Base-by-base conservation (phyloP, 2,888 invertebrate genomes). In the Acholoe squamosa region DNA sequence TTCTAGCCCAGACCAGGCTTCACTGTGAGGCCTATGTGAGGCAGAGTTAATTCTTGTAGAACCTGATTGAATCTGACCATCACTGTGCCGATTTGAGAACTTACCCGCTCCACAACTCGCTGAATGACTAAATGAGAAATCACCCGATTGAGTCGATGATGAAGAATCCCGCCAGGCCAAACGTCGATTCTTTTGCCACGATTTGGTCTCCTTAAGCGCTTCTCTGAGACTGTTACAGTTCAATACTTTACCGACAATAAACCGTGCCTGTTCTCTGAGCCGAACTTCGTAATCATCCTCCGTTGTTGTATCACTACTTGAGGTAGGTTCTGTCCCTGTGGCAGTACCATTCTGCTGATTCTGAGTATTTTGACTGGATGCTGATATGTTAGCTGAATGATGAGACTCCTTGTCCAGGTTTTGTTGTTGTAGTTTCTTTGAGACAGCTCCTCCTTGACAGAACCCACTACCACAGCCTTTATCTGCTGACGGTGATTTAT, bases 191-290 rank as follows among this genome's bases (percentile, higher is more conserved):
- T 80, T 80, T 14, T 28, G 25, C 33, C 80, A 43, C 7, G 34
- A 5, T 16, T 33, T 33, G 80, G 34, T 80, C 34, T 43, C 34
- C 43, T 86, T 86, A 16, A 86, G 31, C 12, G 86, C 86, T 19
- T 86, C 86, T 22, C 86, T 25, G 19, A 86, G 86, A 86, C 86
- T 86, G 56, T 86, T 86, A 31, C 28, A 86, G 56, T 86, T 86
- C 52, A 86, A 56, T 3, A 86, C 86, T 28, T 86, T 86, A 0
- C 54, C 56, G 10, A 86, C 86, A 22, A 86, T 86, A n/a, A 86
- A 12, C 3, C 86, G 52, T 1, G 86, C 86, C 52, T 54, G 86
- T 33, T 86, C 54, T 25, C 25, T 22, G 12, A 86, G 19, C 10
- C 25, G 52, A 54, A 54, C 52, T 19, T 86, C 86, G 31, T 86